phyloP scores from a whole-genome alignment of 2,113 vertebrate species.

The Pollachius pollachius region DNA sequence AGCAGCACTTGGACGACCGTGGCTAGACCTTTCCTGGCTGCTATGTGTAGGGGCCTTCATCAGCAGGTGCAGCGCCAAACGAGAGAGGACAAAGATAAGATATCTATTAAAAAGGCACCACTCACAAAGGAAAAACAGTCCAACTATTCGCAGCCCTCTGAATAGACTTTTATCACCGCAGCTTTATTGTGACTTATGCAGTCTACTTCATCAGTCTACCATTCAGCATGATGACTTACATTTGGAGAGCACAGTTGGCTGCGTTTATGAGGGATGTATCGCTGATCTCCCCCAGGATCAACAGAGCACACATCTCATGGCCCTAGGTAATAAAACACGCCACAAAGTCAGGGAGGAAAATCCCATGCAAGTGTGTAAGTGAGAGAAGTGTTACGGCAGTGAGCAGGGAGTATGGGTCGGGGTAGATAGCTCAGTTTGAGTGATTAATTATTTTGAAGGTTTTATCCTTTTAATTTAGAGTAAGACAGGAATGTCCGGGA shows the following conservation, averaged over 20 bases:
- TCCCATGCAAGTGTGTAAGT: not conserved
- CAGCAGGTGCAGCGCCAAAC: not conserved
- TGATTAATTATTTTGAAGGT: too few species aligned
- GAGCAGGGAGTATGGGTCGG: too few species aligned
- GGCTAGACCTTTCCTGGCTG: conserved; percentile 90
- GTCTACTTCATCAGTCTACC: not conserved
- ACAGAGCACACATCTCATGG: conserved; percentile 96
- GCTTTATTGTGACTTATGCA: not conserved
- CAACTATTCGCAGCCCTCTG: too few species aligned
- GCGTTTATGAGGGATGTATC: conserved; percentile 95
- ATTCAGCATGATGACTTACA: conserved; percentile 75
- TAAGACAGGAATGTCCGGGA: too few species aligned
- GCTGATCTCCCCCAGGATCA: conserved; percentile 92
- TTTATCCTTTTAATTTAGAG: too few species aligned
- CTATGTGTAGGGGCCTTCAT: conserved; percentile 93
- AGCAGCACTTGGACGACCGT: conserved; percentile 95
- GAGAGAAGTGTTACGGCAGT: not conserved
- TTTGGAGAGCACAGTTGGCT: conserved; percentile 90
- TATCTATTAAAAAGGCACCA: not conserved
- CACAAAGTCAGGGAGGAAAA: not conserved
- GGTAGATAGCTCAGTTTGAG: too few species aligned
- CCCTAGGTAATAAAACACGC: conserved; percentile 71
- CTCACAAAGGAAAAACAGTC: not conserved
- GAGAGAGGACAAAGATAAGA: not conserved
- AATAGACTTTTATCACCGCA: too few species aligned